Conservation (phyloP, 1,140 invertebrate species). For the Portunus trituberculatus region DNA sequence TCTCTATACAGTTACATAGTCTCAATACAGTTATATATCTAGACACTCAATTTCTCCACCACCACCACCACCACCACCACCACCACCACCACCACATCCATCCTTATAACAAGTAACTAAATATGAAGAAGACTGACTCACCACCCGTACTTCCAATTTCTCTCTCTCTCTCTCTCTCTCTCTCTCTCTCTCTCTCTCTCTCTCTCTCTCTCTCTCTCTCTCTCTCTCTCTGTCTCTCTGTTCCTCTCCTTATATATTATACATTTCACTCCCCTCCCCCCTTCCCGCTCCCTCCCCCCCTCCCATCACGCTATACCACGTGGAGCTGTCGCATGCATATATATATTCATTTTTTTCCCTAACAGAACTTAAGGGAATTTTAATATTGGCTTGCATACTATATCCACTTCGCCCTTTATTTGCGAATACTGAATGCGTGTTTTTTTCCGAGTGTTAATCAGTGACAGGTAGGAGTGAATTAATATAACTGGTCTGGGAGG, state of each 20-base stretch:
- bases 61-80: no score
- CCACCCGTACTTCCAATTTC: no score
- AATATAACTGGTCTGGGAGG: not conserved
- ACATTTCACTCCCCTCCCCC: no score
- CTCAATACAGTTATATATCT: no score
- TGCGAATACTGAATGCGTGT: not conserved
- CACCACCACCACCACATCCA: no score
- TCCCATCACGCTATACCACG: no score
- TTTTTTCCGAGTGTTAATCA: not conserved
- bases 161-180: not conserved
- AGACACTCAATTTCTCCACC: no score
- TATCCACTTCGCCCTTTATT: not conserved
- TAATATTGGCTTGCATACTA: not conserved
- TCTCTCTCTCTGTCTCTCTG: not conserved
- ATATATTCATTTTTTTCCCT: no score
- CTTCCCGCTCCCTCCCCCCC: no score
- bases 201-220: not conserved
- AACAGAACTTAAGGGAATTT: not conserved
- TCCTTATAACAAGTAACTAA: no score
- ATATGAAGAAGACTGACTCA: no score
- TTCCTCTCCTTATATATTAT: not conserved
- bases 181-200: not conserved
- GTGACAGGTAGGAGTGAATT: constrained; percentile 2
- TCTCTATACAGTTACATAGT: no score
- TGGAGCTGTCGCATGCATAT: not conserved